Evolutionary conservation across 2,113 vertebrate species (phyloP).

Genomic region (Synodontis membranacea): DNA sequence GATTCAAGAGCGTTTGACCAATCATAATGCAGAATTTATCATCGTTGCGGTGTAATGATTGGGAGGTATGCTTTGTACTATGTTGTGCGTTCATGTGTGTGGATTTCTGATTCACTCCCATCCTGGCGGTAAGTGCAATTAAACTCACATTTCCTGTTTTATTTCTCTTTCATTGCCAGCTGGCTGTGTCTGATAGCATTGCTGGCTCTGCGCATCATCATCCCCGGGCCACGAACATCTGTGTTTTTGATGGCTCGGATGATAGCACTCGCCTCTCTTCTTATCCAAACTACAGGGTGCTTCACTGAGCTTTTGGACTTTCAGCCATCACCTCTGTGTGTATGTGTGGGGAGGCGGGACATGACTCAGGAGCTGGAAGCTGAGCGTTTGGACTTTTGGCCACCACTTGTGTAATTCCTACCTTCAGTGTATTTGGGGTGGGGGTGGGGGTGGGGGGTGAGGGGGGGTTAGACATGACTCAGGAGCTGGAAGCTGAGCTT

Average conservation of each 20-base stretch:
- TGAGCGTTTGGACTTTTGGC: conserved; percentile 13
- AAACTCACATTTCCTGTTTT: conserved; percentile 28
- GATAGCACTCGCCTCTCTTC: conserved; percentile 3
- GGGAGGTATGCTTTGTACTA: neutral
- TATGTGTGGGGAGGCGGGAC: neutral
- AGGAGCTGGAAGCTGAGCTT: conserved; percentile 1
- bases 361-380: neutral
- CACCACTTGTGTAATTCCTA: neutral
- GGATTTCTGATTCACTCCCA: neutral
- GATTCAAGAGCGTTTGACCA: neutral
- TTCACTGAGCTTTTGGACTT: neutral
- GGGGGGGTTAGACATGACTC: neutral
- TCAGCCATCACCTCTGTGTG: neutral
- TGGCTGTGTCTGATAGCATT: neutral
- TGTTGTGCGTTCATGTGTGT: neutral
- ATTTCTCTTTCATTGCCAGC: neutral
- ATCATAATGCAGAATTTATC: neutral
- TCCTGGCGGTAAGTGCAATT: conserved; percentile 8
- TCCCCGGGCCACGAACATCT: conserved; percentile 47
- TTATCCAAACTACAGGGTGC: neutral
- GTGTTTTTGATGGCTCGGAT: conserved; percentile 34
- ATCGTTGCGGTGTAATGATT: neutral
- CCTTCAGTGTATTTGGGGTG: neutral
- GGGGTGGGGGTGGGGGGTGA: neutral
- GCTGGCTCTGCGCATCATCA: conserved; percentile 23